Evolutionary conservation across 1,140 invertebrate species (phyloP), one percentile per base, ranked within the genome.

Genomic region (Hypothenemus hampei): DNA sequence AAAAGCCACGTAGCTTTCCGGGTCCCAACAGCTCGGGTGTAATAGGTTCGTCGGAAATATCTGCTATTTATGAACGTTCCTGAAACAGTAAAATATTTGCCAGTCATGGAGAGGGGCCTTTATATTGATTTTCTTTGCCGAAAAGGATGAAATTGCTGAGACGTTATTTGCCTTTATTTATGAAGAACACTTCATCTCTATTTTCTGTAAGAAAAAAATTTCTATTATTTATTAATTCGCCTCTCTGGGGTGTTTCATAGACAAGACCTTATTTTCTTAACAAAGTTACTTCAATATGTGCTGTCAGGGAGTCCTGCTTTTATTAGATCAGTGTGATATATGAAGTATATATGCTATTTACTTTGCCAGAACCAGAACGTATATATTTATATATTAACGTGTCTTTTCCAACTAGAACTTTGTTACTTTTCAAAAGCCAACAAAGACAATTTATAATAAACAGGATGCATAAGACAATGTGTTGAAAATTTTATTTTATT

Each of bases 51-150:
- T 16, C 36, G 36, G 18, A 18, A 43, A 43, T 43, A 43, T 43
- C 40, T 49, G 47, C 23, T 39, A 39, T 49, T 49, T 49, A 49
- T 49, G 36, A 49, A 49, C 47, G 16, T 22, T 39, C 47, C 47
- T 49, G 22, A 49, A 49, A 49, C 47, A 49, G 47, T 49, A 49
- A 49, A 49, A 49, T 49, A 39, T 49, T 37, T 24, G 33, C 47
- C 33, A 39, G 33, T 39, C 33, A 39, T 39, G 47, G 22, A 24
- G 18, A 39, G 36, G 47, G 22, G 6, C 33, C 47, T 39, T 37
- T 15, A 22, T 49, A 49, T 49, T 39, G 47, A 49, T 49, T 49
- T 49, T 49, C 47, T n/a, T 35, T 15, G 47, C 47, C 47, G 39
- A 49, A 21, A 47, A 47, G 47, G 47, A 49, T 15, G 24, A 49